phyloP scores from a whole-genome alignment of 2,888 invertebrate species.

The Cyrtodaria siliqua region DNA sequence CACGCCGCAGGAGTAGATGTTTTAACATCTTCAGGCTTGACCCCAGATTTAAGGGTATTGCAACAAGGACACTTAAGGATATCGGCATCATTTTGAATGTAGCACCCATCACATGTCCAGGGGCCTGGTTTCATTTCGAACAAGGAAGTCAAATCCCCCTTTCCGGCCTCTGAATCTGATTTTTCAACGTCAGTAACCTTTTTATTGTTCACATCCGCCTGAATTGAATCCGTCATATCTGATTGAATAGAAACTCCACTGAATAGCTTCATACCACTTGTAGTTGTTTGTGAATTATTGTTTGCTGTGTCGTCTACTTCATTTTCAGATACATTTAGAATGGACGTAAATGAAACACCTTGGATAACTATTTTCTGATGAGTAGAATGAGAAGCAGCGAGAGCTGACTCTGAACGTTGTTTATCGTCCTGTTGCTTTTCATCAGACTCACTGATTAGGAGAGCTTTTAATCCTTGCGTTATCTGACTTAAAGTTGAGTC shows the following conservation, averaged over 20 bases:
- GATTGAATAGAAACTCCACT: conserved; percentile 73
- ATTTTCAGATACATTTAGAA: conserved; percentile 88
- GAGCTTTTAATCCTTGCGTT: conserved; percentile 37
- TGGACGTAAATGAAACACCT: conserved; percentile 91
- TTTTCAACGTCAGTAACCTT: neutral
- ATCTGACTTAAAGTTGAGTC: conserved; percentile 27
- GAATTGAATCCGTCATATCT: conserved; percentile 26
- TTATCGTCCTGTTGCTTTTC: conserved; percentile 49
- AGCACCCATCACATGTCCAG: too few relatives aligned
- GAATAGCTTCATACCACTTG: conserved; percentile 82
- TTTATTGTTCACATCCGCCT: neutral
- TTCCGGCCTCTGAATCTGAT: neutral
- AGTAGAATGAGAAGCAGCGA: conserved; percentile 25
- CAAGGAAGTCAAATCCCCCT: too few relatives aligned
- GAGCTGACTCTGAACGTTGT: neutral
- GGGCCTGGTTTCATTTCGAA: too few relatives aligned
- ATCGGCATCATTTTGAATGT: too few relatives aligned
- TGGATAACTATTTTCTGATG: conserved; percentile 86
- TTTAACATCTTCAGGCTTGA: too few relatives aligned
- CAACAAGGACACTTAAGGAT: too few relatives aligned
- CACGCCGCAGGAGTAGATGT: too few relatives aligned
- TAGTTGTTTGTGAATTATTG: conserved; percentile 72
- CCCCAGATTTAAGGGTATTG: too few relatives aligned
- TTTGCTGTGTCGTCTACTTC: conserved; percentile 44
- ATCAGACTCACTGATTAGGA: conserved; percentile 49